Percentiles rank a stretch among this genome's conserved stretches.
These are phyloP conservation scores for Clistopyga incitator DNA, from an alignment of 2,888 invertebrate genomes.

Conservation along the genomic window DNA sequence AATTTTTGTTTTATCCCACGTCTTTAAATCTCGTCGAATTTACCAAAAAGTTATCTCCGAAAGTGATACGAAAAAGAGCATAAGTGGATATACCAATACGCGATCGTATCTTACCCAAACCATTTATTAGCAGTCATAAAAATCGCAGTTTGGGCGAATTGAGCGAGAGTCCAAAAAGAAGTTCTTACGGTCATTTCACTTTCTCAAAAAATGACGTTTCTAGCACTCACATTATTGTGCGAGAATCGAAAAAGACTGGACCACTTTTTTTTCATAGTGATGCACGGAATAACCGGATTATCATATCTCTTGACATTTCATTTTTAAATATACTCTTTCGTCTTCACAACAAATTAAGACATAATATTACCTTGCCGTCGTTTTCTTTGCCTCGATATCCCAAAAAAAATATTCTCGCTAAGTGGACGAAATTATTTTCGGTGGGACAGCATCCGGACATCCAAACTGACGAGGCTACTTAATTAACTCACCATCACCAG, in stretches of 20 bases:
- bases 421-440: neutral
- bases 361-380: neutral
- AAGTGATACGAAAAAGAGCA: neutral
- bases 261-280: neutral
- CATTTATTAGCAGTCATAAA: constrained; percentile 3
- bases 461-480: neutral
- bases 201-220: neutral
- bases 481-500: neutral
- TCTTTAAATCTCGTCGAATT: no score
- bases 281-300: neutral
- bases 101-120: neutral
- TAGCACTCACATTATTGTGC: neutral
- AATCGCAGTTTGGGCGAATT: neutral
- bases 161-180: neutral
- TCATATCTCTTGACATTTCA: neutral
- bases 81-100: neutral
- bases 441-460: neutral
- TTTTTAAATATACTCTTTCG: neutral
- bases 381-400: neutral
- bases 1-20: no score
- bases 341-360: neutral
- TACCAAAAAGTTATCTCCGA: neutral
- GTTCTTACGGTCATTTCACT: neutral
- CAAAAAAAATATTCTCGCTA: neutral
- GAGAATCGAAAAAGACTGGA: neutral